Percentiles rank a stretch among this genome's conserved stretches.
Evolutionary conservation across 2,113 vertebrate genomes (phyloP).

Genomic region (Paramisgurnus dabryanus): DNA sequence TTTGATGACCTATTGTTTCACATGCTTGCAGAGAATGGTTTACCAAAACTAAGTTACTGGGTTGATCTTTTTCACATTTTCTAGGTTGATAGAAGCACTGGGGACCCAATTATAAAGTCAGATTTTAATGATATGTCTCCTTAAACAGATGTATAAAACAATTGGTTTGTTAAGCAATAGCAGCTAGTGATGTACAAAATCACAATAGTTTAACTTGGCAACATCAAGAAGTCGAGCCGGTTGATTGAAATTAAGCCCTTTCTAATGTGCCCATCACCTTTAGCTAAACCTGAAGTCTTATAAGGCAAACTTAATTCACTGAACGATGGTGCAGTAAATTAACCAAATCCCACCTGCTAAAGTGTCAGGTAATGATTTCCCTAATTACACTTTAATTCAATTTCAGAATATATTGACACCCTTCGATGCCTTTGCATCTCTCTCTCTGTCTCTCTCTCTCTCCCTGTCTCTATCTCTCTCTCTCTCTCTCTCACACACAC

Average conservation of each 20-base stretch:
- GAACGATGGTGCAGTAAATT: conserved; percentile 73
- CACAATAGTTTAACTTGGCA: conserved; percentile 2
- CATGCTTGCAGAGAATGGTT: too few species aligned
- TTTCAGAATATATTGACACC: conserved; percentile 74
- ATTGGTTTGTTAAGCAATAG: not conserved
- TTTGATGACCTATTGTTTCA: too few species aligned
- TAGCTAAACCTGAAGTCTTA: conserved; percentile 61
- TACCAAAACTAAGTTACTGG: too few species aligned
- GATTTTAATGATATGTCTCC: too few species aligned
- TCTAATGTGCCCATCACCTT: conserved; percentile 58
- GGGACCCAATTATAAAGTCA: too few species aligned
- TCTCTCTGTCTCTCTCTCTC: conserved; percentile 61
- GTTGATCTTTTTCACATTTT: too few species aligned
- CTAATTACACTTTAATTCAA: conserved; percentile 80
- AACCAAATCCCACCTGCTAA: conserved; percentile 71
- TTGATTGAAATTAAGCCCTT: conserved; percentile 44
- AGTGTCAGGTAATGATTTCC: conserved; percentile 78
- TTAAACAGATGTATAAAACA: not conserved
- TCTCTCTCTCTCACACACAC: conserved; percentile 34
- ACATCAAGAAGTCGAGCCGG: conserved; percentile 34
- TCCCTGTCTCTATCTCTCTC: conserved; percentile 47
- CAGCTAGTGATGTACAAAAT: not conserved
- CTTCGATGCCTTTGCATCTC: conserved; percentile 70
- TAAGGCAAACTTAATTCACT: conserved; percentile 64
- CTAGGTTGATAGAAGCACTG: too few species aligned